phyloP scores from a whole-genome alignment of 2,888 invertebrate species.

The Argyresthia goedartella region DNA sequence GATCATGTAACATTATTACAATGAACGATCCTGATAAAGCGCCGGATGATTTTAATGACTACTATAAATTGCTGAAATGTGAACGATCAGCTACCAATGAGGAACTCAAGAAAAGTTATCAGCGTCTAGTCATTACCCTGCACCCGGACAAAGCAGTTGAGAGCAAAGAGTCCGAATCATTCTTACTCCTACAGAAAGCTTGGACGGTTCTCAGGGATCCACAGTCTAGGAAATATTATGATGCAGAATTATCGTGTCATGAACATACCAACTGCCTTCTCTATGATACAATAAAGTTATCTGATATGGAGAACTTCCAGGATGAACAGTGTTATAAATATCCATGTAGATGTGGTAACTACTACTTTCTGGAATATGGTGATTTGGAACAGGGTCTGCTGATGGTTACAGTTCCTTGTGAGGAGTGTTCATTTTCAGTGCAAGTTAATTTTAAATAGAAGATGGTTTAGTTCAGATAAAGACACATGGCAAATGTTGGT shows the following conservation, averaged over 20 bases:
- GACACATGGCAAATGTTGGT: too few relatives aligned
- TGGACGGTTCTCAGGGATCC: slow-evolving; percentile 77
- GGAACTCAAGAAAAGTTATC: slow-evolving; percentile 74
- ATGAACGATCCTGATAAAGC: too few relatives aligned
- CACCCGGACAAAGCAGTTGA: slow-evolving; percentile 73
- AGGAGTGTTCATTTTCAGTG: slow-evolving; percentile 81
- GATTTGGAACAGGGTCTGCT: slow-evolving; percentile 35
- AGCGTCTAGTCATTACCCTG: slow-evolving; percentile 60
- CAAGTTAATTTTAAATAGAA: slow-evolving; percentile 41
- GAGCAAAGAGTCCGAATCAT: slow-evolving; percentile 23
- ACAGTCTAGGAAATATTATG: slow-evolving; percentile 73
- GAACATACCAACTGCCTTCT: slow-evolving; percentile 71
- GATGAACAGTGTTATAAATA: slow-evolving; percentile 53
- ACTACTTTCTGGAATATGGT: slow-evolving; percentile 54
- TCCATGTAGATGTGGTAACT: slow-evolving; percentile 79
- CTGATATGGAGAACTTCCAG: slow-evolving; percentile 53
- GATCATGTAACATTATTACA: too few relatives aligned
- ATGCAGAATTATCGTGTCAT: slow-evolving; percentile 70
- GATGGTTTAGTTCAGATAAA: too few relatives aligned
- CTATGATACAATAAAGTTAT: slow-evolving; percentile 66
- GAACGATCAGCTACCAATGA: slow-evolving; percentile 61
- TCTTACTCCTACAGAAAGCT: slow-evolving; percentile 73
- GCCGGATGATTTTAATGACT: slow-evolving; percentile 27
- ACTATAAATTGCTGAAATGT: slow-evolving; percentile 70
- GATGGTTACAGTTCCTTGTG: slow-evolving; percentile 71